phyloP scores from a whole-genome alignment of 1,140 invertebrate genomes.

The Macrostomum lignano region DNA sequence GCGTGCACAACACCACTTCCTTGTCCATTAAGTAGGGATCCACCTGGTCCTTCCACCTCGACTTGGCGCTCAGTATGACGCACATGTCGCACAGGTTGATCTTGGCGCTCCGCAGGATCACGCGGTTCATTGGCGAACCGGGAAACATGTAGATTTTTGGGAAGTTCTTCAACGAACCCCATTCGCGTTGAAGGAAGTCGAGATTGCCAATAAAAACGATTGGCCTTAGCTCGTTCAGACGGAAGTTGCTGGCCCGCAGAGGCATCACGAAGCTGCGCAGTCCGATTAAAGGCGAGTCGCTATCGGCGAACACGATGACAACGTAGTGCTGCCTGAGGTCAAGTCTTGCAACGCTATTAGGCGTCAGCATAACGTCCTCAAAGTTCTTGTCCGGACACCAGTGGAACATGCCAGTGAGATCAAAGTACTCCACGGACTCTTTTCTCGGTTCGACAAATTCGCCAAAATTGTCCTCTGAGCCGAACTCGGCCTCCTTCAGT shows the following conservation, averaged over 20 bases:
- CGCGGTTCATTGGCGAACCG: slow-evolving; percentile 79
- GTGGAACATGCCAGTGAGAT: too few species aligned
- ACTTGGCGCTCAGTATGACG: slow-evolving; percentile 66
- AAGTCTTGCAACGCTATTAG: too few species aligned
- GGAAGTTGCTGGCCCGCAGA: slow-evolving; percentile 60
- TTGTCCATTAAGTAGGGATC: slow-evolving; percentile 51
- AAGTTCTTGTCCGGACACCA: too few species aligned
- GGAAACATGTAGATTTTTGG: slow-evolving; percentile 73
- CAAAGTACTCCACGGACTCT: too few species aligned
- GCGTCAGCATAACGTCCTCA: too few species aligned
- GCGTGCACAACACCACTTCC: slow-evolving; percentile 80
- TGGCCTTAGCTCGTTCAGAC: slow-evolving; percentile 90
- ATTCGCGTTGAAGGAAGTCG: slow-evolving; percentile 71
- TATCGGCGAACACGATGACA: slow-evolving; percentile 81
- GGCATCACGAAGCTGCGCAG: slow-evolving; percentile 13
- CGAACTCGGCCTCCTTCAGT: too few species aligned
- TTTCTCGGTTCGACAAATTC: too few species aligned
- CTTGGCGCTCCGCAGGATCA: slow-evolving; percentile 79
- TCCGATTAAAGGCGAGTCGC: slow-evolving; percentile 75
- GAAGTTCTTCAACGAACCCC: slow-evolving; percentile 92
- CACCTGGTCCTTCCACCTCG: slow-evolving; percentile 34
- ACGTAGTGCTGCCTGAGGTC: too few species aligned
- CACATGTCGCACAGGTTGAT: slow-evolving; percentile 97
- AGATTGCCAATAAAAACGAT: slow-evolving; percentile 89
- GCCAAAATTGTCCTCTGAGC: too few species aligned